A percentile compares a stretch with the other conserved stretches of the same genome.
Conservation (phyloP, 2,113 vertebrate species). For the Misgurnus mizolepis region DNA sequence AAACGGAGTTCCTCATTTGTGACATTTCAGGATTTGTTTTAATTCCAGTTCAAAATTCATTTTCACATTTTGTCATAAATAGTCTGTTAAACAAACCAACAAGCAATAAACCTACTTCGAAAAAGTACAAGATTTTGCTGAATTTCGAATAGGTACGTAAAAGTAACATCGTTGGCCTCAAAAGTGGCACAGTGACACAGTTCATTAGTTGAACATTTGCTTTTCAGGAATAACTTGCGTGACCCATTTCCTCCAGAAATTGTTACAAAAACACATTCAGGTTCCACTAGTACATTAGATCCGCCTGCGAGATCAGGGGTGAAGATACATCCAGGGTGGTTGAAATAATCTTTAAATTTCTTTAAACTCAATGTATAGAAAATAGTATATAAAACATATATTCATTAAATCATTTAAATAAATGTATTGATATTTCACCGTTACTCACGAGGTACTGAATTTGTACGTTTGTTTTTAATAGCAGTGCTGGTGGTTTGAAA, state of each 20-base stretch:
- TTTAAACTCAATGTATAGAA: slow-evolving; percentile 82
- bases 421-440: slow-evolving; percentile 80
- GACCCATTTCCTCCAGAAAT: slow-evolving; percentile 78
- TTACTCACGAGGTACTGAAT: slow-evolving; percentile 74
- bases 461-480: slow-evolving; percentile 73
- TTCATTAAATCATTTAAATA: slow-evolving; percentile 85
- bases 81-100: slow-evolving; percentile 78
- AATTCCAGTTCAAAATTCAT: slow-evolving; percentile 78
- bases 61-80: slow-evolving; percentile 80
- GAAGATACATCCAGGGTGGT: slow-evolving; percentile 66
- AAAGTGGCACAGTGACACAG: slow-evolving; percentile 79
- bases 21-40: slow-evolving; percentile 74
- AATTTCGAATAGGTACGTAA: slow-evolving; percentile 67
- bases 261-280: slow-evolving; percentile 81
- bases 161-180: slow-evolving; percentile 71
- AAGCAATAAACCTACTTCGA: slow-evolving; percentile 72
- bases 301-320: slow-evolving; percentile 70
- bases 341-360: slow-evolving; percentile 71
- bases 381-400: slow-evolving; percentile 86
- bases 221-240: slow-evolving; percentile 78
- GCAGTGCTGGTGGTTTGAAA: slow-evolving; percentile 83
- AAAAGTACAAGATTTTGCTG: slow-evolving; percentile 69
- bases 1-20: slow-evolving; percentile 62
- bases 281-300: slow-evolving; percentile 74
- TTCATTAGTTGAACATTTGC: slow-evolving; percentile 77